Conservation (phyloP, 92 coral and sea anemone species). For the Porites divaricata region DNA sequence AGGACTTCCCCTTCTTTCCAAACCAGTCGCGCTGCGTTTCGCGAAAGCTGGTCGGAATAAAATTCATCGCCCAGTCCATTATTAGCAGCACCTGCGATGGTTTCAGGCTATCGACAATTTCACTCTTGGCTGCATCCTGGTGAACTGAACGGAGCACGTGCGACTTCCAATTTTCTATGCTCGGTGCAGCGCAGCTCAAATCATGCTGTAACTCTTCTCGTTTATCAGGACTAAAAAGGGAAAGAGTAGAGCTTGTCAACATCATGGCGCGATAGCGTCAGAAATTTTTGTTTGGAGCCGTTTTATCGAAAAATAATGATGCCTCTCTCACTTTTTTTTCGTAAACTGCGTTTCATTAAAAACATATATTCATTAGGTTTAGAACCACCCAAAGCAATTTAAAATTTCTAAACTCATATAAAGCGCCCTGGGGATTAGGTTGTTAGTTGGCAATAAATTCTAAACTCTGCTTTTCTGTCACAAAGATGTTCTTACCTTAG, state of each 20-base stretch:
- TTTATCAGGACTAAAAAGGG: slow-evolving; percentile 6
- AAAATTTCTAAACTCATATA: too few species aligned
- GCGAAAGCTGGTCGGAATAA: slow-evolving; percentile 1
- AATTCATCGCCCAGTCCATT: too few species aligned
- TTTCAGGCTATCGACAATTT: slow-evolving; percentile 8
- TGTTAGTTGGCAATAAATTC: too few species aligned
- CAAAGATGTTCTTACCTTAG: too few species aligned
- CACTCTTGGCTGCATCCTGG: slow-evolving; percentile 35
- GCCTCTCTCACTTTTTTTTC: too few species aligned
- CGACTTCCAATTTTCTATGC: slow-evolving; percentile 25
- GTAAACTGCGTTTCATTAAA: too few species aligned
- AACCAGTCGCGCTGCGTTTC: slow-evolving; percentile 21
- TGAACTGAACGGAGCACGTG: slow-evolving; percentile 23
- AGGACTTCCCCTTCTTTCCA: slow-evolving; percentile 3
- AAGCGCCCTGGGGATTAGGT: too few species aligned
- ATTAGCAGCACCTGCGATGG: slow-evolving; percentile 21
- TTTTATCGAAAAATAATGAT: too few species aligned
- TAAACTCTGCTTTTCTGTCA: too few species aligned
- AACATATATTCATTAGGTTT: too few species aligned
- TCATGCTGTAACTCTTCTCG: slow-evolving; percentile 30
- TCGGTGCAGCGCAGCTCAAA: background rate
- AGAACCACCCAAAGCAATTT: too few species aligned
- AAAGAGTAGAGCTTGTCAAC: slow-evolving; percentile 15
- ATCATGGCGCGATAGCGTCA: background rate
- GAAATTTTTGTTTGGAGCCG: too few species aligned